phyloP scores from a whole-genome alignment of 2,888 invertebrate species.

The Machimus rusticus region DNA sequence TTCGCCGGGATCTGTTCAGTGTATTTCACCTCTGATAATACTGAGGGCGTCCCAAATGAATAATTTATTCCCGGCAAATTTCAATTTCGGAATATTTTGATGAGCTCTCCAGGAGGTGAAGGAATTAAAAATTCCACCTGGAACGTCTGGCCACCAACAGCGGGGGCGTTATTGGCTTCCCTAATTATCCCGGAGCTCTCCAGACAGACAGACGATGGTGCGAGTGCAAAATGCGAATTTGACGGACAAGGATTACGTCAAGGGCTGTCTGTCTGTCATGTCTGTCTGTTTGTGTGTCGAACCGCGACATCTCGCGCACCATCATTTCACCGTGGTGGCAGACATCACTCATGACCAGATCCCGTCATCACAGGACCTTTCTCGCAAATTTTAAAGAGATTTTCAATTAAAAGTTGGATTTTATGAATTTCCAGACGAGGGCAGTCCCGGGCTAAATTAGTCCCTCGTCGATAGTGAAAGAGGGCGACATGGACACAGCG shows the following conservation, averaged over 20 bases:
- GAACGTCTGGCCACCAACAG: background rate
- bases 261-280: background rate
- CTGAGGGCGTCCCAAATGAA: background rate
- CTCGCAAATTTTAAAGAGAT: background rate
- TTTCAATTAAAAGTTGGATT: constrained; percentile 23
- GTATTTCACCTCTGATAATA: background rate
- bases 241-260: background rate
- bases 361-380: background rate
- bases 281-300: background rate
- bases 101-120: background rate
- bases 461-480: background rate
- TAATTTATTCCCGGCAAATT: background rate
- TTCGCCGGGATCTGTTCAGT: background rate
- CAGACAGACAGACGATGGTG: background rate
- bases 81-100: constrained; percentile 13
- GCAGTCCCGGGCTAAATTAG: background rate
- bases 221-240: background rate
- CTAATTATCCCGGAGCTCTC: background rate
- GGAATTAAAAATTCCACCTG: constrained; percentile 4
- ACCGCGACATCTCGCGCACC: background rate
- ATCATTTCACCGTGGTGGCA: background rate
- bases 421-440: background rate
- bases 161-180: background rate
- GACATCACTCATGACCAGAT: background rate
- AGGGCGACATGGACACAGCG: background rate